Evolutionary conservation across 2,797 vertebrate species (phyloP).

Genomic region (Apodemus agrarius): DNA sequence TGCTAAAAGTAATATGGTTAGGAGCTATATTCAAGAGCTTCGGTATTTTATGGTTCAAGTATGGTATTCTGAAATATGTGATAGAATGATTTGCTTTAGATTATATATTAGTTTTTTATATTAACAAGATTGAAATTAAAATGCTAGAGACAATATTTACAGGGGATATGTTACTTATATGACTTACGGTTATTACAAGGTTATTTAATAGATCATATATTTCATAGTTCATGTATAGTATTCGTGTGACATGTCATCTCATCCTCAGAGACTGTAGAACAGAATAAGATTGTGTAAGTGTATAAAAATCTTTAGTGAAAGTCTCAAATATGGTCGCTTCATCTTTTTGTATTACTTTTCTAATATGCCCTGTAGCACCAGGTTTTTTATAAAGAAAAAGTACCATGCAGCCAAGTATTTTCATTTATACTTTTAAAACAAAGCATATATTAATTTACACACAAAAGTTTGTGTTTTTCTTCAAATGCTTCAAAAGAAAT

Average conservation of each 20-base stretch:
- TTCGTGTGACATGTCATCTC: conserved; percentile 9
- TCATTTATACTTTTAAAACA: conserved; percentile 49
- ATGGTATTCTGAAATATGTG: not conserved
- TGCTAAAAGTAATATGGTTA: conserved; percentile 12
- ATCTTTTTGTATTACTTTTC: conserved; percentile 52
- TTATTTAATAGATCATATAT: conserved; percentile 45
- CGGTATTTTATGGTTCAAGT: conserved; percentile 62
- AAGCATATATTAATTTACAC: conserved; percentile 35
- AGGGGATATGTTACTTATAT: conserved; percentile 16
- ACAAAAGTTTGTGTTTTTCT: conserved; percentile 32
- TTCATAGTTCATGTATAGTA: not conserved
- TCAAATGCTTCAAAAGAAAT: conserved; percentile 10
- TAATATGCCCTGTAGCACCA: not conserved
- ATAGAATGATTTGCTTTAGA: not conserved
- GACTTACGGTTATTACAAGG: conserved; percentile 22
- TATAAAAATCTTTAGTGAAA: conserved; percentile 55
- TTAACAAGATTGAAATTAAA: conserved; percentile 29
- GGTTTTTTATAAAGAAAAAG: not conserved
- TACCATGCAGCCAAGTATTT: not conserved
- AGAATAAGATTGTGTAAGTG: conserved; percentile 27
- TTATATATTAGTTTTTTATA: conserved; percentile 56
- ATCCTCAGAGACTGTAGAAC: conserved; percentile 15
- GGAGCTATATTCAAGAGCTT: conserved; percentile 15
- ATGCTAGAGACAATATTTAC: not conserved
- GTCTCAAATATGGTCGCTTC: conserved; percentile 33